Base-by-base conservation (phyloP, 1,140 invertebrate species). In the Musca domestica region DNA sequence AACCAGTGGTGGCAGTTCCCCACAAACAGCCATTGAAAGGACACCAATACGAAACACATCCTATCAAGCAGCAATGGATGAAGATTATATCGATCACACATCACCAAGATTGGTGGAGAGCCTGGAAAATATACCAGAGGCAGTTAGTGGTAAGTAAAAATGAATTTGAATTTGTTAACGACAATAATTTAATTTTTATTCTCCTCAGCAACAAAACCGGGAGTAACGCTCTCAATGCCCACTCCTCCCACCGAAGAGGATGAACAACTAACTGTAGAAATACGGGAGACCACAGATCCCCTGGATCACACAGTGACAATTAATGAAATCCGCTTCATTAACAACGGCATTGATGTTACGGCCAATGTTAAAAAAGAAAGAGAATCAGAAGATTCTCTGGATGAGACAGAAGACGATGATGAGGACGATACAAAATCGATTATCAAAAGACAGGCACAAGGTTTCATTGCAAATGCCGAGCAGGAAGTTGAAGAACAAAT, bases 301-400 rank as follows among this genome's bases (percentile, higher is more conserved):
- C 58, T 72, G 61, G 78, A 78, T 66, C 71, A 76, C 63, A 77
- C 71, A 23, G 77, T 77, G 15, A 72, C 78, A 23, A 70, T 80
- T 0, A 81, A 81, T 65, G 78, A 81, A 67, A 81, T 81, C 54
- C 74, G 78, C 1, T 81, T 81, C 41, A 81, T 81, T 20, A 81
- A 81, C 64, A 79, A 81, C 64, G 78, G 78, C n/a, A 68, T 81
- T 34, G 78, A 81, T 74, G 78, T 81, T 23, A 81, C 78, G 2
- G 75, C 72, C 19, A 80, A 76, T 48, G 76, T 78, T 10, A 67
- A 63, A 34, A 66, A 69, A 54, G 49, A 15, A 17, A 54, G 48
- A 10, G 56, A 34, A 15, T 56, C 64, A 1, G 66, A 70, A 20
- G 64, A 49, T 34, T 61, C 66, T 12, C 15, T 49, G 2, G 67